Percentiles rank a stretch among this genome's conserved stretches.
Evolutionary conservation across 2,888 invertebrate genomes (phyloP).

Genomic region (Tanypteryx hageni): DNA sequence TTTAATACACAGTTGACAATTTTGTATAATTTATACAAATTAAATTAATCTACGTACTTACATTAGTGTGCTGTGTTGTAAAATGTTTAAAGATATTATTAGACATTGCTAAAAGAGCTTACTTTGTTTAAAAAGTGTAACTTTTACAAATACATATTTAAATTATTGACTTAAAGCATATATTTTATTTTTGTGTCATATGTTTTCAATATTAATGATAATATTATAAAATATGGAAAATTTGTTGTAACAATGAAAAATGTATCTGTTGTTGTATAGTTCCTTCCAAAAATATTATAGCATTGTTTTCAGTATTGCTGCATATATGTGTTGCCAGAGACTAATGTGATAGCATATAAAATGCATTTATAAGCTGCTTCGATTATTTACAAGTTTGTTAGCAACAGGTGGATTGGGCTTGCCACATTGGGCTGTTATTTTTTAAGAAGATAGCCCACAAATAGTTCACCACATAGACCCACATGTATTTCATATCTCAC

Average conservation of each 20-base stretch:
- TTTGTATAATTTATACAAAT: not conserved
- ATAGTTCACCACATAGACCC: no score
- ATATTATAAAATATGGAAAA: no score
- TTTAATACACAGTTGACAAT: not conserved
- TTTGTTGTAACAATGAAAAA: no score
- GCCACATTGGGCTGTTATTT: no score
- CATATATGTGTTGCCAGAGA: not conserved
- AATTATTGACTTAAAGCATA: not conserved
- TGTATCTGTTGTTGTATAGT: no score
- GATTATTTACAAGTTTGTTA: not conserved
- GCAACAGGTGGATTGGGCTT: not conserved
- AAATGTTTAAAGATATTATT: no score
- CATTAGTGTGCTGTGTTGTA: no score
- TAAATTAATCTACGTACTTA: not conserved
- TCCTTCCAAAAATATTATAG: not conserved
- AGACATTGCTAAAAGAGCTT: no score
- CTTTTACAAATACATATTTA: not conserved
- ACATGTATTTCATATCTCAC: no score
- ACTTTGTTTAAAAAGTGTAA: no score
- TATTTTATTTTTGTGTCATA: not conserved
- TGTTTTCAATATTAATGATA: not conserved
- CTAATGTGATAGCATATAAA: conserved; percentile 20
- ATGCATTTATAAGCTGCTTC: not conserved
- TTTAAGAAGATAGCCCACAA: no score
- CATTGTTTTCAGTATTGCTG: not conserved